These are phyloP conservation scores for Drosophila crucigera DNA, from an alignment of 2,888 invertebrate genomes.

Conservation along the genomic window DNA sequence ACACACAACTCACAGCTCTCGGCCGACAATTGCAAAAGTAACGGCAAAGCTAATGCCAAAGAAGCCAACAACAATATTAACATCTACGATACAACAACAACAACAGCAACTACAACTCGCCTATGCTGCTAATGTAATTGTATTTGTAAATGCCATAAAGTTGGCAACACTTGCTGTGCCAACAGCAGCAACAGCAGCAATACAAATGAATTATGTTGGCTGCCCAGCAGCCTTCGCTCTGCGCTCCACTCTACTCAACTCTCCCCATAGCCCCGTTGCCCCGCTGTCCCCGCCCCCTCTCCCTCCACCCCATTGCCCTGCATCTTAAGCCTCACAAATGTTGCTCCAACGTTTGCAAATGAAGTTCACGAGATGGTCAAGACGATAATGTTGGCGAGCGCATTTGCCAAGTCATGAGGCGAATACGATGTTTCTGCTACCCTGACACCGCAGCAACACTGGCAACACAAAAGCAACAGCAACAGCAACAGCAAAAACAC, in stretches of 20 bases:
- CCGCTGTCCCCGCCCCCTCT: background rate
- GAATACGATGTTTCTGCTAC: constrained; percentile 46
- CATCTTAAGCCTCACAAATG: constrained; percentile 29
- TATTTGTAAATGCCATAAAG: constrained; percentile 82
- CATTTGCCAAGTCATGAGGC: constrained; percentile 80
- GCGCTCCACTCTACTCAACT: background rate
- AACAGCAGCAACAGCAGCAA: constrained; percentile 55
- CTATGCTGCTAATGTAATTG: constrained; percentile 71
- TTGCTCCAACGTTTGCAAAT: constrained; percentile 72
- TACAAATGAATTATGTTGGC: constrained; percentile 74
- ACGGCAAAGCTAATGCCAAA: constrained; percentile 56
- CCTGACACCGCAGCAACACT: constrained; percentile 53
- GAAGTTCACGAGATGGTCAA: constrained; percentile 81
- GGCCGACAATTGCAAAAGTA: constrained; percentile 58
- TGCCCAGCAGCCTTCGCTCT: constrained; percentile 49
- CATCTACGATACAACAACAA: constrained; percentile 2
- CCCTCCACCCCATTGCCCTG: background rate
- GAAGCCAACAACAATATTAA: constrained; percentile 34
- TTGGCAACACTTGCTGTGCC: constrained; percentile 81
- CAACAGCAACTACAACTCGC: constrained; percentile 15
- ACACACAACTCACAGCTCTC: constrained; percentile 14
- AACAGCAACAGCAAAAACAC: constrained; percentile 62
- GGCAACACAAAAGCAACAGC: constrained; percentile 47
- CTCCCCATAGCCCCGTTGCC: background rate
- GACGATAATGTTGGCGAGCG: constrained; percentile 80